Conservation (phyloP, 2,888 invertebrate genomes). For the Platycheirus albimanus region DNA sequence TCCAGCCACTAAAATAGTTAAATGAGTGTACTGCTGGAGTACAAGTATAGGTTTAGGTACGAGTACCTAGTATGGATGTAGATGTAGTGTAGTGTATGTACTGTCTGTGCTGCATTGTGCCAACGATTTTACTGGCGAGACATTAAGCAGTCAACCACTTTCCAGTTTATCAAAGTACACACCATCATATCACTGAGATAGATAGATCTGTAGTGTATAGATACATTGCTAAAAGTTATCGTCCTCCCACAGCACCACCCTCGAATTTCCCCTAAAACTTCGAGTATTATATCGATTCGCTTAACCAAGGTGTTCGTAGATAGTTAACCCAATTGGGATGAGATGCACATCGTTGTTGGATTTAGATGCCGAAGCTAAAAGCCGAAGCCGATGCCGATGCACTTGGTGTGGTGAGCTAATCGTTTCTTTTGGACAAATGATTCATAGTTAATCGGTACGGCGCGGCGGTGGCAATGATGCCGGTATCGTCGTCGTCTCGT, state of each 20-base stretch:
- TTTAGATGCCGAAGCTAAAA: too few species aligned
- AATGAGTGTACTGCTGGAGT: conserved; percentile 29
- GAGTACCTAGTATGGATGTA: too few species aligned
- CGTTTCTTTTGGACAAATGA: conserved; percentile 73
- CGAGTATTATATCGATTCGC: conserved; percentile 42
- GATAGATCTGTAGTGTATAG: conserved; percentile 17
- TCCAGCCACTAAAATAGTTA: conserved; percentile 49
- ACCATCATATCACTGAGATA: conserved; percentile 40
- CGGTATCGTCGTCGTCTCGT: background rate
- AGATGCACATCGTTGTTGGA: conserved; percentile 58
- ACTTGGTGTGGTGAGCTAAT: conserved; percentile 71
- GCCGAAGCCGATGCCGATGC: too few species aligned
- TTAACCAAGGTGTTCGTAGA: conserved; percentile 44
- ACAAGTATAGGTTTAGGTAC: background rate
- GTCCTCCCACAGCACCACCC: conserved; percentile 30
- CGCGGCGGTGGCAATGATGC: background rate
- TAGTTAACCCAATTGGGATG: conserved; percentile 58
- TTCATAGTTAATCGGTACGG: conserved; percentile 68
- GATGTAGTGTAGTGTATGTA: conserved; percentile 30
- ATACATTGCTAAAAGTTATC: conserved; percentile 13
- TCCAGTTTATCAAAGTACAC: conserved; percentile 59
- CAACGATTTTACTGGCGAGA: conserved; percentile 48
- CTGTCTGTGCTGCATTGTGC: conserved; percentile 52
- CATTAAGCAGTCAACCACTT: conserved; percentile 73
- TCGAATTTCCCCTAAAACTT: background rate